A percentile compares a stretch with the other conserved stretches of the same genome.
Evolutionary conservation across 1,140 invertebrate species (phyloP).

Genomic region (Calycopis cecrops): DNA sequence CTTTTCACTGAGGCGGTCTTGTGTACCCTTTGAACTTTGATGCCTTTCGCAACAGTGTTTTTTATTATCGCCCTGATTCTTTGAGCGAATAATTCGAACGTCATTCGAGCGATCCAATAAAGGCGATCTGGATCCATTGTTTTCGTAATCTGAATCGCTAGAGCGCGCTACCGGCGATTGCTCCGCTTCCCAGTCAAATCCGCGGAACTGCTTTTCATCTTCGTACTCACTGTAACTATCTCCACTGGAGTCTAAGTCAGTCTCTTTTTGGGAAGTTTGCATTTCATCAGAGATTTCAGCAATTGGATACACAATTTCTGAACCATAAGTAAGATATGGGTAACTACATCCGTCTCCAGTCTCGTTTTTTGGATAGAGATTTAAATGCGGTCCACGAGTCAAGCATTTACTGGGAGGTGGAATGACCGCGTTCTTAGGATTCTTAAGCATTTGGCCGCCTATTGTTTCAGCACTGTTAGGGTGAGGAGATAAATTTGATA

Average conservation of each 20-base stretch:
- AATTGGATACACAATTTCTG: conserved; percentile 88
- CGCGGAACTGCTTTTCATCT: conserved; percentile 73
- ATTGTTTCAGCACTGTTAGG: conserved; percentile 82
- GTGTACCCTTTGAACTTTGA: conserved; percentile 41
- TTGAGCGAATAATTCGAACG: conserved; percentile 57
- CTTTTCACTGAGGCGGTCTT: conserved; percentile 57
- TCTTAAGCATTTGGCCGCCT: conserved; percentile 77
- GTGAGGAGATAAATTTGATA: conserved; percentile 78
- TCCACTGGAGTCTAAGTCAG: conserved; percentile 76
- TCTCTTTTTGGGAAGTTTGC: conserved; percentile 81
- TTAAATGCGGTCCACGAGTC: conserved; percentile 80
- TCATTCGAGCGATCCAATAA: conserved; percentile 67
- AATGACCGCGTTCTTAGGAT: conserved; percentile 77
- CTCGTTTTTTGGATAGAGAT: conserved; percentile 76
- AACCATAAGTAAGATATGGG: conserved; percentile 82
- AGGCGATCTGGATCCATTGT: conserved; percentile 77
- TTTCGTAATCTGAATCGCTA: conserved; percentile 76
- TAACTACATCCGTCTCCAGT: conserved; percentile 71
- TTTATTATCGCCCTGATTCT: conserved; percentile 57
- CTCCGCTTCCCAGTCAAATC: conserved; percentile 71
- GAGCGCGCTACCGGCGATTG: conserved; percentile 65
- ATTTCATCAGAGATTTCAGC: conserved; percentile 89
- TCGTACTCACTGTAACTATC: conserved; percentile 75
- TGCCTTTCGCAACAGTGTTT: conserved; percentile 63
- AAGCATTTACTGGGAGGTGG: conserved; percentile 80